Evolutionary conservation across 1,140 invertebrate genomes (phyloP).

Genomic region (Orius laevigatus): DNA sequence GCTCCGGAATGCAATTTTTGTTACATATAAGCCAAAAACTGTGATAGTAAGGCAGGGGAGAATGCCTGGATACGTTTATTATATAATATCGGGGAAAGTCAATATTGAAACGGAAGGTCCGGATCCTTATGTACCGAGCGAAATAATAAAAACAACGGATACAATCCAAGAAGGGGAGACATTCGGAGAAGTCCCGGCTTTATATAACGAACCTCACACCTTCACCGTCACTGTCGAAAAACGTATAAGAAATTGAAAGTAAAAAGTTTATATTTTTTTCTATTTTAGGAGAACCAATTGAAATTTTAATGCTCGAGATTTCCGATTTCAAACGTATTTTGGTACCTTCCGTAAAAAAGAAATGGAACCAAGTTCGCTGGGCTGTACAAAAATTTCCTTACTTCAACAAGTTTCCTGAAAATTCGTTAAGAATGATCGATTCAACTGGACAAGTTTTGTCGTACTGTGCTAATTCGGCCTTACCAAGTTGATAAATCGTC

Average conservation of each 20-base stretch:
- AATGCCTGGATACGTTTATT: constrained; percentile 2
- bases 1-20: too few relatives aligned
- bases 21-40: too few relatives aligned
- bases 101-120: constrained; percentile 1
- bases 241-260: too few relatives aligned
- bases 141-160: constrained; percentile 1
- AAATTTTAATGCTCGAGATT: constrained; percentile 1
- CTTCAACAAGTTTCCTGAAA: constrained; percentile 1
- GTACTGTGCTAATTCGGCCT: too few relatives aligned
- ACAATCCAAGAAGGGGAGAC: constrained; percentile 3
- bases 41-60: constrained; percentile 5
- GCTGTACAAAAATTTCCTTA: constrained; percentile 5
- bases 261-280: too few relatives aligned
- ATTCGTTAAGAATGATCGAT: neutral
- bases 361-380: constrained; percentile 6
- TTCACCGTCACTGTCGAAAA: constrained; percentile 1
- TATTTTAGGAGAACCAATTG: neutral
- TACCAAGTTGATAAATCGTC: too few relatives aligned
- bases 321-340: constrained; percentile 5
- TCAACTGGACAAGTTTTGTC: too few relatives aligned
- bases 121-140: neutral
- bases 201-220: constrained; percentile 5
- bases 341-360: neutral
- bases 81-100: constrained; percentile 1
- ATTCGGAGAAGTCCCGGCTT: constrained; percentile 5